phyloP scores from a whole-genome alignment of 2,113 vertebrate species.

The Periophthalmodon schlosseri region DNA sequence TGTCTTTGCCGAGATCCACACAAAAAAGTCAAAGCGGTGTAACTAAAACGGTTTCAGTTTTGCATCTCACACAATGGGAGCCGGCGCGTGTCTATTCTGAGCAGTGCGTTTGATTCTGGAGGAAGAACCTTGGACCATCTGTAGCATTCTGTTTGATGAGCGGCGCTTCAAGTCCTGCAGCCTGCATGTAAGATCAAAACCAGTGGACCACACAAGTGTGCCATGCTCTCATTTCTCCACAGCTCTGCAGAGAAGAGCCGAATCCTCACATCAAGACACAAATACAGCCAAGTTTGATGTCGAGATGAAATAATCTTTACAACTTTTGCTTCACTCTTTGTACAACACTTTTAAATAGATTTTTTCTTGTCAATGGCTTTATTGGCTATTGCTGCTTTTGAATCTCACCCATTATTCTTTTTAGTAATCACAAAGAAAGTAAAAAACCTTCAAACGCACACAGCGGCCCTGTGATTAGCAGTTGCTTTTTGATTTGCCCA shows the following conservation, averaged over 20 bases:
- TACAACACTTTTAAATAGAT: background rate
- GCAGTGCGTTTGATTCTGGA: slow-evolving; percentile 20
- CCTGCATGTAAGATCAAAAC: slow-evolving; percentile 55
- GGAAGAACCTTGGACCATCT: slow-evolving; percentile 35
- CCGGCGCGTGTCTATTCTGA: slow-evolving; percentile 13
- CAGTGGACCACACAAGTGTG: slow-evolving; percentile 17
- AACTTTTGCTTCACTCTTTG: slow-evolving; percentile 13
- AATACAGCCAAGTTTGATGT: slow-evolving; percentile 17
- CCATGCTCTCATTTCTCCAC: background rate
- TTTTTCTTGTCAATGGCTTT: slow-evolving; percentile 15
- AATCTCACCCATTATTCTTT: slow-evolving; percentile 4
- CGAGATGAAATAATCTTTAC: slow-evolving; percentile 30
- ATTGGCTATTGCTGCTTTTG: slow-evolving; percentile 11
- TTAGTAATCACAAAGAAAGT: slow-evolving; percentile 25
- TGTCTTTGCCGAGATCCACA: background rate
- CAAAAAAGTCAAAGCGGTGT: slow-evolving; percentile 9
- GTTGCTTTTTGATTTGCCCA: slow-evolving; percentile 11
- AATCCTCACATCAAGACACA: slow-evolving; percentile 35
- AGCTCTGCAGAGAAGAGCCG: slow-evolving; percentile 21
- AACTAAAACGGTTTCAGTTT: slow-evolving; percentile 18
- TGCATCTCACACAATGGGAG: slow-evolving; percentile 13
- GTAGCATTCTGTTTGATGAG: slow-evolving; percentile 54
- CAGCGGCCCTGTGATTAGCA: slow-evolving; percentile 6
- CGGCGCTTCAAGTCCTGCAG: slow-evolving; percentile 39
- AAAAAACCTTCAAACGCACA: slow-evolving; percentile 24